Evolutionary conservation across 2,888 invertebrate genomes (phyloP).

Genomic region (Neoscelio sp.): DNA sequence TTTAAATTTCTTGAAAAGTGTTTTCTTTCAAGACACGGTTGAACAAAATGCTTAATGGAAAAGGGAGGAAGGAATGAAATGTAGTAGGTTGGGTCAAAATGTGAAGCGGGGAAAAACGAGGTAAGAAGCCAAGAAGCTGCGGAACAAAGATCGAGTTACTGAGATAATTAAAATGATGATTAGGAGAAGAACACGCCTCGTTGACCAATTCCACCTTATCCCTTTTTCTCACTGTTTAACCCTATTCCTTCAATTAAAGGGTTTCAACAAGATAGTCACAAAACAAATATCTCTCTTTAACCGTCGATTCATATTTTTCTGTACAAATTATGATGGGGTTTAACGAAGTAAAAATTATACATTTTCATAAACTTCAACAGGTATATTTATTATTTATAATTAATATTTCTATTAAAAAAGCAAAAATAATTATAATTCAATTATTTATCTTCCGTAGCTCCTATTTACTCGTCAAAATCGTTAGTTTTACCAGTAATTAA

Average conservation of each 20-base stretch:
- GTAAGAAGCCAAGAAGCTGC: conserved; percentile 70
- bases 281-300: too few species aligned
- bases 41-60: too few species aligned
- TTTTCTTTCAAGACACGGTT: too few species aligned
- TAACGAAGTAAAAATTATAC: too few species aligned
- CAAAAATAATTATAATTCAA: too few species aligned
- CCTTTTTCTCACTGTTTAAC: conserved; percentile 59
- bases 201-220: conserved; percentile 76
- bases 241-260: conserved; percentile 58
- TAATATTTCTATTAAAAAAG: too few species aligned
- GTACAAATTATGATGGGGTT: too few species aligned
- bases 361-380: too few species aligned
- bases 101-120: conserved; percentile 14
- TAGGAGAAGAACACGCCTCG: conserved; percentile 78
- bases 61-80: background rate
- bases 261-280: conserved; percentile 49
- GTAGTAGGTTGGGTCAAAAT: conserved; percentile 19
- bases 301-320: too few species aligned
- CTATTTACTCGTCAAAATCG: too few species aligned
- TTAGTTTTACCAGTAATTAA: background rate
- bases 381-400: too few species aligned
- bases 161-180: conserved; percentile 81
- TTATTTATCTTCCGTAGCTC: too few species aligned
- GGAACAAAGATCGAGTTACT: conserved; percentile 79
- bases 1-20: background rate